A percentile compares a stretch with the other conserved stretches of the same genome.
These are phyloP conservation scores for Asobara japonica DNA, from an alignment of 1,140 invertebrate species.

Conservation along the genomic window DNA sequence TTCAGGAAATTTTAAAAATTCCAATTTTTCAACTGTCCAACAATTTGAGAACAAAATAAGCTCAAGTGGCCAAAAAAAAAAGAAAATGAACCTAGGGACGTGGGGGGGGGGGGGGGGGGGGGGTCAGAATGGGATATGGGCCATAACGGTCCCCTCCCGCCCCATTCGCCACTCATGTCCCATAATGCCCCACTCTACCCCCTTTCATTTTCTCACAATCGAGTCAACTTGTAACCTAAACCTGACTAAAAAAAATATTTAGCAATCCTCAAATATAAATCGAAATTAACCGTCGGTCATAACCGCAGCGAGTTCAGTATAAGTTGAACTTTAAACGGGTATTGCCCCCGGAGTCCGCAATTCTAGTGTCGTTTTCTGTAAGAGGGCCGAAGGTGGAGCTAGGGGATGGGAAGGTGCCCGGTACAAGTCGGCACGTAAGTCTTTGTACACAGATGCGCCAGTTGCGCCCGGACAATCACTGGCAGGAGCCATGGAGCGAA, in stretches of 20 bases:
- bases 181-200: too few relatives aligned
- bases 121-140: too few relatives aligned
- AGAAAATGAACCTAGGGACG: too few relatives aligned
- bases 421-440: not conserved
- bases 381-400: not conserved
- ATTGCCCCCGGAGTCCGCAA: not conserved
- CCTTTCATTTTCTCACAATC: too few relatives aligned
- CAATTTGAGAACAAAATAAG: not conserved
- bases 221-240: not conserved
- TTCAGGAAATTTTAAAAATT: not conserved
- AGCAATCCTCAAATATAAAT: not conserved
- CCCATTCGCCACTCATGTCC: too few relatives aligned
- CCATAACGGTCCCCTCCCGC: too few relatives aligned
- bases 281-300: not conserved
- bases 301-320: not conserved
- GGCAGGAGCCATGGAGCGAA: not conserved
- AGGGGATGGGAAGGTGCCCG: not conserved
- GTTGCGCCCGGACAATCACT: slow-evolving; percentile 3
- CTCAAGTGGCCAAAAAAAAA: too few relatives aligned
- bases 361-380: not conserved
- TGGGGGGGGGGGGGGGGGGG: too few relatives aligned
- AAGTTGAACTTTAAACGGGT: not conserved
- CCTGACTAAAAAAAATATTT: not conserved
- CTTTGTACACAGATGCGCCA: slow-evolving; percentile 13
- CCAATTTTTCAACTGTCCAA: not conserved